Evolutionary conservation across 2,113 vertebrate genomes (phyloP).

Genomic region (Colistium nudipinnis): DNA sequence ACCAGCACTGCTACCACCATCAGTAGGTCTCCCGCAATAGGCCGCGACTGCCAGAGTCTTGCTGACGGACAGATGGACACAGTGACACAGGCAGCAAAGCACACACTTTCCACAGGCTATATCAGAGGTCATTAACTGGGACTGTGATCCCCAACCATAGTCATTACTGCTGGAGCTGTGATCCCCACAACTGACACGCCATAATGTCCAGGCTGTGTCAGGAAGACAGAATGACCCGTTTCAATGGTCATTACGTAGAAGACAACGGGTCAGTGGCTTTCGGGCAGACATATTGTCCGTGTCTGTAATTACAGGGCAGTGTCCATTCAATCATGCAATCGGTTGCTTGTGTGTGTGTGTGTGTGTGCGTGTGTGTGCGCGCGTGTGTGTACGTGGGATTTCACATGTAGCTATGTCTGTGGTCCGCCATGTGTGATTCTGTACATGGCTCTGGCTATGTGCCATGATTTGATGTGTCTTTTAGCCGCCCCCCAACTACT

Average conservation of each 20-base stretch:
- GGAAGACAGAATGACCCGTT: constrained; percentile 69
- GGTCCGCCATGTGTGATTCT: constrained; percentile 13
- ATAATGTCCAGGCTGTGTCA: constrained; percentile 63
- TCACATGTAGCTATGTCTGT: constrained; percentile 21
- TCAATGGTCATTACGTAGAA: constrained; percentile 67
- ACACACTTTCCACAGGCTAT: constrained; percentile 38
- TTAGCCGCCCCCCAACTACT: not conserved
- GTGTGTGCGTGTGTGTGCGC: too few species aligned
- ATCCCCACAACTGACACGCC: constrained; percentile 53
- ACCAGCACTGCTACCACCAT: constrained; percentile 22
- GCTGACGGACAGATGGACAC: constrained; percentile 58
- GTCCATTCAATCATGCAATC: constrained; percentile 57
- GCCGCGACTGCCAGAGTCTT: constrained; percentile 44
- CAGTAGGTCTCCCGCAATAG: constrained; percentile 37
- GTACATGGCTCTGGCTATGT: not conserved
- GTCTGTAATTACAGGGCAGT: constrained; percentile 66
- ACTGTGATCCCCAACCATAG: constrained; percentile 65
- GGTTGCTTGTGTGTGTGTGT: constrained; percentile 32
- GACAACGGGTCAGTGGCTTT: constrained; percentile 62
- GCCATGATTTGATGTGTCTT: not conserved
- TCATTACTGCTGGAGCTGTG: constrained; percentile 62
- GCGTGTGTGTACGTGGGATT: too few species aligned
- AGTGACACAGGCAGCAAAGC: constrained; percentile 32
- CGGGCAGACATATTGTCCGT: constrained; percentile 66
- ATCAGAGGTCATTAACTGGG: constrained; percentile 69